These are phyloP conservation scores for Polypedilum pembai DNA, from an alignment of 1,140 invertebrate species.

Conservation along the genomic window DNA sequence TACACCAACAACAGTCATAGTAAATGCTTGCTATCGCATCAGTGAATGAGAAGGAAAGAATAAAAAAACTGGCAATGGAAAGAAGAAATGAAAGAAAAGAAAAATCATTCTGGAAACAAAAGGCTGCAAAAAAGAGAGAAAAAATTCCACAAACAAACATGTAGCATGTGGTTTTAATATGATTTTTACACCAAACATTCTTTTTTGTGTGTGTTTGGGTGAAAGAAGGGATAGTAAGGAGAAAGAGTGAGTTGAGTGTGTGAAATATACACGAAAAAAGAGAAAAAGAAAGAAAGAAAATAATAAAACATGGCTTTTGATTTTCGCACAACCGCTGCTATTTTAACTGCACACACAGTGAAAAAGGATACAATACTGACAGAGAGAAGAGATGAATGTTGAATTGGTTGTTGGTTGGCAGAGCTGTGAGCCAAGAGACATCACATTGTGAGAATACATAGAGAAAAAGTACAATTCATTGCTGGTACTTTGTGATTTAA, in stretches of 20 bases:
- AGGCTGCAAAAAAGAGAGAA: background rate
- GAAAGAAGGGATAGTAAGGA: background rate
- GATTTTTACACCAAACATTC: constrained; percentile 21
- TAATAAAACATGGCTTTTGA: constrained; percentile 25
- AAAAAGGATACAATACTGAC: background rate
- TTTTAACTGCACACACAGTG: background rate
- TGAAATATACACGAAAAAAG: background rate
- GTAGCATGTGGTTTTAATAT: constrained; percentile 28
- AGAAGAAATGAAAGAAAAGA: constrained; percentile 7
- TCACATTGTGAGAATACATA: background rate
- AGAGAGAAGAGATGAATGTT: background rate
- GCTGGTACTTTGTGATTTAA: constrained; percentile 17
- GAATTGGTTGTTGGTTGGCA: background rate
- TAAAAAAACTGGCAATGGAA: background rate
- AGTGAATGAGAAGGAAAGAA: background rate
- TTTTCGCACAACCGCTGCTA: constrained; percentile 13
- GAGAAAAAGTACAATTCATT: background rate
- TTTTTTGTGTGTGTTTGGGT: background rate
- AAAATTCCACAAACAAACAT: constrained; percentile 23
- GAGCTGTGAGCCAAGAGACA: too few relatives aligned
- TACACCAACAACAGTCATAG: background rate
- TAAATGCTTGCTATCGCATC: background rate
- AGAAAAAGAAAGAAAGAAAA: background rate
- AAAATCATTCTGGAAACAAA: constrained; percentile 13
- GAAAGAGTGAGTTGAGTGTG: background rate